Conservation (phyloP, 2,113 vertebrate species). For the Prionailurus bengalensis region DNA sequence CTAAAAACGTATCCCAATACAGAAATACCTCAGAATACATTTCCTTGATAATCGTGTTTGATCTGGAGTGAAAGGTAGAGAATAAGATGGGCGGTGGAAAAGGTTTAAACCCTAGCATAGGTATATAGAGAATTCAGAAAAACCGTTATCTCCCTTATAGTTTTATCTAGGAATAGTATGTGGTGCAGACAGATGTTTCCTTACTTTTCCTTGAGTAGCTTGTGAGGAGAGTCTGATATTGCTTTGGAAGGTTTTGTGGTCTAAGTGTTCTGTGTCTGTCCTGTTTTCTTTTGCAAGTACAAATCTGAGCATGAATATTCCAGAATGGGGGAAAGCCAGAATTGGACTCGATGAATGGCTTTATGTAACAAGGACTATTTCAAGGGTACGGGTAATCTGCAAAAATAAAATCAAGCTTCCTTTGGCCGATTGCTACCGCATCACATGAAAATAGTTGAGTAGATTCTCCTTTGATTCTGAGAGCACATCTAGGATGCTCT, state of each 20-base stretch:
- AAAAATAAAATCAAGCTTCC: background rate
- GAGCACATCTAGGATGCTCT: background rate
- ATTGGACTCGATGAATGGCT: background rate
- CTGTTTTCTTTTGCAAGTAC: background rate
- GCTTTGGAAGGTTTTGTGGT: background rate
- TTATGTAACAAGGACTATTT: background rate
- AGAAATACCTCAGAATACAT: slow-evolving; percentile 36
- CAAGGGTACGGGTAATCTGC: background rate
- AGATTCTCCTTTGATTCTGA: background rate
- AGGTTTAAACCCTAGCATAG: background rate
- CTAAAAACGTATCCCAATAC: background rate
- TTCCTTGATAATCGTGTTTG: slow-evolving; percentile 31
- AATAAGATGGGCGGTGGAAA: background rate
- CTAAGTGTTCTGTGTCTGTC: background rate
- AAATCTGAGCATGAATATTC: background rate
- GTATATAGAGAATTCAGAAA: background rate
- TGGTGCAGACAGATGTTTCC: background rate
- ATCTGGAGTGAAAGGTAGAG: background rate
- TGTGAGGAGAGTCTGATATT: background rate
- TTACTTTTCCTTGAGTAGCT: background rate
- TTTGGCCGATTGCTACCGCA: background rate
- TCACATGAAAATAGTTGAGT: background rate
- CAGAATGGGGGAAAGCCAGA: background rate
- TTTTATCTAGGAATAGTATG: background rate
- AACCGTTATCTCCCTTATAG: background rate